Conservation (phyloP, 2,113 vertebrate species). For the Polypterus senegalus region DNA sequence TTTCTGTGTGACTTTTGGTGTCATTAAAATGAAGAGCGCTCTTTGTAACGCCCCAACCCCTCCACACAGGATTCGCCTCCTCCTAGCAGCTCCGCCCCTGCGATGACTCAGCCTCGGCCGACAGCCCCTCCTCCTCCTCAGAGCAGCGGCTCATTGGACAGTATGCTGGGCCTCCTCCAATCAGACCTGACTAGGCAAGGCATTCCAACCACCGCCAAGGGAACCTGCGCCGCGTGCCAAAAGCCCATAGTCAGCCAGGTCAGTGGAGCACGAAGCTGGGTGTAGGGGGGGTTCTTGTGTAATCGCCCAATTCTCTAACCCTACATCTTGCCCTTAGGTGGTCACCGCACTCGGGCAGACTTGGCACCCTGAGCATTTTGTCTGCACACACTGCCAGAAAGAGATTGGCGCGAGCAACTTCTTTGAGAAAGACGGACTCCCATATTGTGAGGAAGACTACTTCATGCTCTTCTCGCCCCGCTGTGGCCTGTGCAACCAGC, state of each 20-base stretch:
- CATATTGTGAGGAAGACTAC: slow-evolving; percentile 82
- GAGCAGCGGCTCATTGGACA: slow-evolving; percentile 62
- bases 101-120: slow-evolving; percentile 30
- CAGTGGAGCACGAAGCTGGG: background rate
- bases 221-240: slow-evolving; percentile 74
- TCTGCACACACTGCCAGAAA: slow-evolving; percentile 66
- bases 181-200: slow-evolving; percentile 76
- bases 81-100: slow-evolving; percentile 30
- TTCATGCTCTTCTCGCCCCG: slow-evolving; percentile 77
- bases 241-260: slow-evolving; percentile 82
- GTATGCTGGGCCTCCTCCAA: slow-evolving; percentile 80
- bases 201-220: slow-evolving; percentile 72
- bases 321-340: slow-evolving; percentile 42
- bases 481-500: slow-evolving; percentile 74
- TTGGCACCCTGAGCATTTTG: slow-evolving; percentile 85
- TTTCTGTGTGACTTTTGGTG: too few relatives aligned
- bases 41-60: background rate
- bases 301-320: too few relatives aligned
- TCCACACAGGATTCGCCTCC: slow-evolving; percentile 17
- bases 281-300: too few relatives aligned
- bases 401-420: slow-evolving; percentile 78
- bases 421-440: slow-evolving; percentile 79
- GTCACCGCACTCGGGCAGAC: slow-evolving; percentile 73
- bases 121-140: slow-evolving; percentile 29
- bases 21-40: too few relatives aligned